Evolutionary conservation across 2,888 invertebrate genomes (phyloP).

Genomic region (Melanophora roralis): DNA sequence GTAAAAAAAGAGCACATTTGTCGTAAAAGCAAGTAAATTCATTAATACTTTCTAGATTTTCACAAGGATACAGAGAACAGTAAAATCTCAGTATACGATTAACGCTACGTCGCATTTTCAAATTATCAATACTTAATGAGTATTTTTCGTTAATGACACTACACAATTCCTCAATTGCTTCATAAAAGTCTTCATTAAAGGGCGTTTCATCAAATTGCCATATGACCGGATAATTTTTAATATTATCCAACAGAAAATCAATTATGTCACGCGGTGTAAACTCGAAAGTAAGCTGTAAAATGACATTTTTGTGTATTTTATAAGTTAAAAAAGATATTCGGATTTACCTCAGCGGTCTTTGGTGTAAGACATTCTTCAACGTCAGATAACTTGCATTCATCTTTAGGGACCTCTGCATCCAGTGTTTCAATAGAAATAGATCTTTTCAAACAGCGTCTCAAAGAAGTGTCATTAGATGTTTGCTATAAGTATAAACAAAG

Average conservation of each 20-base stretch:
- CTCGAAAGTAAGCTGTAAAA: constrained; percentile 30
- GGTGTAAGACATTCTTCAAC: background rate
- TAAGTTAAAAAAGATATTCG: no score
- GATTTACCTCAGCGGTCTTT: constrained; percentile 12
- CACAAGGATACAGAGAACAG: constrained; percentile 8
- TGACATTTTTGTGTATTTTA: no score
- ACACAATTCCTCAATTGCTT: constrained; percentile 36
- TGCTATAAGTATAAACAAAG: background rate
- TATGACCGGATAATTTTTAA: constrained; percentile 28
- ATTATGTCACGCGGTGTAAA: constrained; percentile 17
- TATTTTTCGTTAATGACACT: constrained; percentile 20
- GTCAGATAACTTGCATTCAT: background rate
- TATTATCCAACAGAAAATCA: constrained; percentile 20
- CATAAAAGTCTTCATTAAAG: constrained; percentile 6
- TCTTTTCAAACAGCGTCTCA: constrained; percentile 13
- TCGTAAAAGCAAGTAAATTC: constrained; percentile 25
- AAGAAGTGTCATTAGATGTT: background rate
- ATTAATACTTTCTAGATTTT: constrained; percentile 16
- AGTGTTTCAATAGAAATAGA: background rate
- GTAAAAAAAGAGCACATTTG: constrained; percentile 23
- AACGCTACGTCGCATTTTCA: constrained; percentile 40
- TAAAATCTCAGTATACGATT: constrained; percentile 43
- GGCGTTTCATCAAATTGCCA: constrained; percentile 35
- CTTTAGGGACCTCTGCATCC: background rate
- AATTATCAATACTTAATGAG: constrained; percentile 2